Base-by-base conservation (phyloP, 2,888 invertebrate genomes). In the Andricus quercusramuli region DNA sequence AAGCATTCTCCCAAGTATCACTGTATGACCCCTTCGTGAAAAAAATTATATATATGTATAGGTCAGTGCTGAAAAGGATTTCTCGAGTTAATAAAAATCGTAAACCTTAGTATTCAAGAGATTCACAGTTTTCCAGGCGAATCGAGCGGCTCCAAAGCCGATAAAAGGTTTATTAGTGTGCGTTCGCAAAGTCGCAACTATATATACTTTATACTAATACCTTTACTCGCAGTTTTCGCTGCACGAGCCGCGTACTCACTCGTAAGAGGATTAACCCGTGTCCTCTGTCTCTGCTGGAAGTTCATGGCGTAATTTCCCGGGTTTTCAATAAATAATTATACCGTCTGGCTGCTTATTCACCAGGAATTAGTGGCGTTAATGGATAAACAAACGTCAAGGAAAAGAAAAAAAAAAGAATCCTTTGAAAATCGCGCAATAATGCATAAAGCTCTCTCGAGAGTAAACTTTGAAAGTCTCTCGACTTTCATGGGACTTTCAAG, bases 251-350 rank as follows among this genome's bases (percentile, higher is more conserved):
- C 65, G 25, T 65, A 37, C 37, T 37, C 37, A 37, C 37, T 37
- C 37, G 25, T 65, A 66, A 66, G 32, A 37, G 20, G 66, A 66
- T 66, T 65, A 65, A 37, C 37, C 37, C 6, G 8, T 37, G 66
- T 66, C 66, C 20, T 37, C 8, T 37, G 20, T 20, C 29, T 37
- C 20, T 3, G 37, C 9, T 9, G 20, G 66, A 66, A 66, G 20
- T 66, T 66, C 29, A n/a, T 37, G 20, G 37, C 20, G 66, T 66
- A 66, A 66, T 66, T 37, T 32, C 66, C 41, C n/a, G 32, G 20
- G 66, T n/a, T 66, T 66, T 66, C 37, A 66, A 66, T 66, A 66
- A 66, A 66, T 66, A 66, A 66, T n/a, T 37, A n/a, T 37, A 41
- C n/a, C n/a, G 66, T 25, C 59, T 66, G 17, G 13, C 8, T 65